Base-by-base conservation (phyloP, 2,888 invertebrate species). In the Synergus umbraculus region DNA sequence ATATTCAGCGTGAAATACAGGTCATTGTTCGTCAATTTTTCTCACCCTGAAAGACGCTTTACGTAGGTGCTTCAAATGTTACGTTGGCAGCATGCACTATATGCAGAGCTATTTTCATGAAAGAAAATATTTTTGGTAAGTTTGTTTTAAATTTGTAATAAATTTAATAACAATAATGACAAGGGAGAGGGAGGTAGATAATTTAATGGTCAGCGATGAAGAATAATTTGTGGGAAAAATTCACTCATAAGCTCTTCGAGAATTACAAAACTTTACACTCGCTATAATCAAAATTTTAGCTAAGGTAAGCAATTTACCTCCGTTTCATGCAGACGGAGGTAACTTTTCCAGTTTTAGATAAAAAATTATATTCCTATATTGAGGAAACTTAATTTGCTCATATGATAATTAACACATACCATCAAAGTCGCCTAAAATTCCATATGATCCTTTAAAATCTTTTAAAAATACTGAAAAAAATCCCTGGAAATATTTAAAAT, bases 1-100 rank as follows among this genome's bases (percentile, higher is more conserved):
- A 79, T 77, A 83, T 76, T 79, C 78, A 67, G 78, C 66, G 60
- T 54, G 44, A 76, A 76, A 66, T 77, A 66, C 43, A 12, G 41
- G 13, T n/a, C 79, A 83, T 82, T 80, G 76, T 81, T 76, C 82
- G 78, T 77, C 63, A 67, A 77, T 79, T 80, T 67, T 76, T 82
- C 79, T 54, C 37, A 49, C 46, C 78, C 81, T 79, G 73, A 46
- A 66, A 81, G 76, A 66, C 83, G 79, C 76, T 81, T 81, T 84
- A 84, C 80, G 79, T 73, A 78, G 81, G 83, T 83, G 84, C 83
- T 83, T 82, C 77, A 64, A 83, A 60, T 80, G 80, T 82, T 83
- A 81, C 79, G 77, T 84, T 82, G 81, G 79, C 83, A 80, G 78
- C 84, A 87, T 88, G 85, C 87, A 87, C 83, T 88, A 88, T 82